These are phyloP conservation scores for Sus scrofa DNA, from an alignment of 2,113 vertebrate genomes.

Conservation along the genomic window T2T-Sscrofa CM000830.6:72950501-72951000, in stretches of 20 bases:
- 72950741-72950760: too few species aligned
- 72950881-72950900: too few species aligned
- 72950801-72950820: too few species aligned
- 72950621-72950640: neutral
- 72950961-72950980: constrained; percentile 44
- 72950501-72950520: constrained; percentile 99
- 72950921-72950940: too few species aligned
- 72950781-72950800: too few species aligned
- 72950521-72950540: constrained; percentile 97
- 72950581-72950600: constrained; percentile 12
- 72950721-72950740: too few species aligned
- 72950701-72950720: constrained; percentile 43
- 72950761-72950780: too few species aligned
- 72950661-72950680: neutral
- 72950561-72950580: constrained; percentile 48
- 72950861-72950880: too few species aligned
- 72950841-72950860: too few species aligned
- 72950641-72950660: neutral
- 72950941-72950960: neutral
- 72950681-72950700: constrained; percentile 39
- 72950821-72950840: too few species aligned
- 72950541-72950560: constrained; percentile 46
- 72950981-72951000: constrained; percentile 47
- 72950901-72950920: too few species aligned
- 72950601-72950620: constrained; percentile 24